Evolutionary conservation across 2,797 vertebrate species (phyloP), one percentile per base, ranked within the genome.

Genomic region (Numenius phaeopus): DNA sequence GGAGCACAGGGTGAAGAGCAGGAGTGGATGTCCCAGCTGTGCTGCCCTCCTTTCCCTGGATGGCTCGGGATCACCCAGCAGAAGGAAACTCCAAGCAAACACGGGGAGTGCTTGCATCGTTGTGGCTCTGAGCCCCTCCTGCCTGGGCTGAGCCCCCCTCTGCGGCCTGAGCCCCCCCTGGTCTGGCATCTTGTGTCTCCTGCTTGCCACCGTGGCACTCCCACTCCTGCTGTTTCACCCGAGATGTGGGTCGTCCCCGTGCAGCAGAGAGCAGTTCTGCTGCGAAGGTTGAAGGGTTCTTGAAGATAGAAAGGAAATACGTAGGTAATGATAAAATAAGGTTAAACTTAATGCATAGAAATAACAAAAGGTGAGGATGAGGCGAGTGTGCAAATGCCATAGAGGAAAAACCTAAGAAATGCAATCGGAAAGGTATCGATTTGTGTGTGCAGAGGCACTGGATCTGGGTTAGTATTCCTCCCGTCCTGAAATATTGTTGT

Each of bases 31-130:
- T 71, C 78, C 71, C 52, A 7, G 42, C 42, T 12, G 7, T 58
- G 14, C 57, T 62, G 40, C 37, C 7, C 7, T n/a, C 26, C 24
- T 67, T 44, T 24, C 32, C 37, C 8, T 0, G 0, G 7, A 22
- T 2, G 24, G 39, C 57, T 75, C 66, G 4, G 85, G 44, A n/a
- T 46, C 37, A 21, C 22, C 21, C 19, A 37, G 61, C 75, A n/a
- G 76, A 59, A 85, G 71, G 52, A 24, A 79, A 44, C 61, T 37
- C 69, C 18, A 46, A 15, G 69, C n/a, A 40, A 50, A 44, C 8
- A 2, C 0, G 0, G 0, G 23, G 23, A n/a, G 11, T 4, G 27
- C 40, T 57, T 15, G 58, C 52, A 23, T 9, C 0, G 0, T 11
- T 7, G 29, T 14, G 62, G 46, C 50, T 58, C 61, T 71, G 65